Conservation (phyloP, 2,797 vertebrate species). For the Hypotaenidia philippensis region DNA sequence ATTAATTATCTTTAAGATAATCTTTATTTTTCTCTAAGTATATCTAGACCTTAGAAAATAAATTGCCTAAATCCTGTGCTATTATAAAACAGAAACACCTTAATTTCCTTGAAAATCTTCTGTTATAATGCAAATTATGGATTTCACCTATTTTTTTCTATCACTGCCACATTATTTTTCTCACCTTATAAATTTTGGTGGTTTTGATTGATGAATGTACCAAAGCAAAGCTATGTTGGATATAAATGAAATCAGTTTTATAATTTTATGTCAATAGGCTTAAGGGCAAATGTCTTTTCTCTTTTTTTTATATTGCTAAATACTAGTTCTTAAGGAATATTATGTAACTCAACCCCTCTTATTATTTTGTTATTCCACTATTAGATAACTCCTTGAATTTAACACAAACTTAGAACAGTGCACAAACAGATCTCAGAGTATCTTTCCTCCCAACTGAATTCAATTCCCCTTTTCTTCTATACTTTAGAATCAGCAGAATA, state of each 20-base stretch:
- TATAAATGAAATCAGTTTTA: background rate
- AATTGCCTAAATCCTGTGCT: fast-evolving
- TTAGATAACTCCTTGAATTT: background rate
- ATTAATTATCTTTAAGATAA: background rate
- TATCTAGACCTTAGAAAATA: background rate
- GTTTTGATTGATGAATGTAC: background rate
- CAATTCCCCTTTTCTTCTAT: background rate
- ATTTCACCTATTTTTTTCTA: background rate
- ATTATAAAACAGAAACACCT: background rate
- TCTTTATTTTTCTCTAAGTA: background rate
- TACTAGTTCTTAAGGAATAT: background rate
- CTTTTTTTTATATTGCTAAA: background rate
- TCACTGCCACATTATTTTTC: background rate
- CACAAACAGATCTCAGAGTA: background rate
- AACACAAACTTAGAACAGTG: background rate
- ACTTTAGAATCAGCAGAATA: background rate
- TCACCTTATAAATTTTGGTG: background rate
- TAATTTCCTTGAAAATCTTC: background rate
- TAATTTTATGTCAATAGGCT: background rate
- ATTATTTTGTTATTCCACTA: background rate
- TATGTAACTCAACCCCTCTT: background rate
- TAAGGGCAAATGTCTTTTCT: background rate
- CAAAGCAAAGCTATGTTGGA: background rate
- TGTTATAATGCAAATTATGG: background rate
- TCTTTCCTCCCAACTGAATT: background rate